Conservation (phyloP, 2,888 invertebrate species). For the Drosophila algonquin region DNA sequence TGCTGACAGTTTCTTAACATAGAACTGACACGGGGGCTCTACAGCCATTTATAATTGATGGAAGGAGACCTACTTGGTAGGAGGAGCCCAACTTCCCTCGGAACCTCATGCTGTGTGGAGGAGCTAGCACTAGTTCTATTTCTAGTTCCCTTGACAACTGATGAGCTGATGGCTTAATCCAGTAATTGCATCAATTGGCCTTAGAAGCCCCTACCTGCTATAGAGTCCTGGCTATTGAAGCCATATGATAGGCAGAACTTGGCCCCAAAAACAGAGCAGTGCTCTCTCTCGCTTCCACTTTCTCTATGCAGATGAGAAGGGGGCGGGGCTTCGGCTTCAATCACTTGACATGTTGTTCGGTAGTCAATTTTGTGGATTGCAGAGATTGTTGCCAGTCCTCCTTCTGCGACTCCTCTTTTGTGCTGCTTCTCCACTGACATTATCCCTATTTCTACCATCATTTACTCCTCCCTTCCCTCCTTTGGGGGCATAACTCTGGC, state of each 20-base stretch:
- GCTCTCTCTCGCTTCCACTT: neutral
- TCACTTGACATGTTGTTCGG: neutral
- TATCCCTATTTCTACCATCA: conserved; percentile 2
- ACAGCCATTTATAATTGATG: neutral
- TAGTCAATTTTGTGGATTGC: conserved; percentile 1
- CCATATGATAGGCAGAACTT: neutral
- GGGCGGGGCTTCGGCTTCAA: neutral
- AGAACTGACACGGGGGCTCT: too few species aligned
- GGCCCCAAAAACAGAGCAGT: neutral
- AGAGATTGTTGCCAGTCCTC: neutral
- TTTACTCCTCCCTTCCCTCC: conserved; percentile 15
- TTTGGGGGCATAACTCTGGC: conserved; percentile 1
- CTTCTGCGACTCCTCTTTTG: neutral
- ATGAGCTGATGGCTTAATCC: conserved; percentile 4
- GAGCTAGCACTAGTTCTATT: neutral
- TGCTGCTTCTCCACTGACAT: neutral
- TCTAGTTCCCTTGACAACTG: neutral
- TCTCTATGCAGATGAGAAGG: neutral
- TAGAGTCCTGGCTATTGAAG: neutral
- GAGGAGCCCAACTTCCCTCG: neutral
- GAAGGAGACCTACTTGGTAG: neutral
- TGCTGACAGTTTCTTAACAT: too few species aligned
- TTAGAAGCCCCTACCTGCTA: neutral
- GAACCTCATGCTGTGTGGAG: neutral
- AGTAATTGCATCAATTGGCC: conserved; percentile 13